Evolutionary conservation across 2,113 vertebrate genomes (phyloP).

Genomic region (Microtus richardsoni): DNA sequence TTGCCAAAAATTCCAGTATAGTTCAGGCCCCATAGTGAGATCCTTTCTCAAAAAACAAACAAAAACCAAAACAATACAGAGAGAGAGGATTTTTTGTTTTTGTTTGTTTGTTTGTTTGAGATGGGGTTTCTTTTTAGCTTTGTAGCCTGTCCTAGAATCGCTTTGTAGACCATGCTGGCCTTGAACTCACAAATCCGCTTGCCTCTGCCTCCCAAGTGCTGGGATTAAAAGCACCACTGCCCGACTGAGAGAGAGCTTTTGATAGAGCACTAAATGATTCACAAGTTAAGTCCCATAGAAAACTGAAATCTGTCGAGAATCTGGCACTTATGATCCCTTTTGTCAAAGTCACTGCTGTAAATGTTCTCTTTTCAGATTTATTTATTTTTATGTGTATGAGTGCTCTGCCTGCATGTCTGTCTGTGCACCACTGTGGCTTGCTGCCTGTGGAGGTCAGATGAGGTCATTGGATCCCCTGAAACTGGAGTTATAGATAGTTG

Average conservation of each 20-base stretch:
- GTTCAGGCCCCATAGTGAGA: neutral
- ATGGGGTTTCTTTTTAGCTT: no score
- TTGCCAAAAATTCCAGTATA: neutral
- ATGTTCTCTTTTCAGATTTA: neutral
- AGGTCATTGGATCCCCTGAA: neutral
- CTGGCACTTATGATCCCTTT: neutral
- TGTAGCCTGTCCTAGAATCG: no score
- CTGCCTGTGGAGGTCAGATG: neutral
- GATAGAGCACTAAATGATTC: neutral
- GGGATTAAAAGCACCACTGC: no score
- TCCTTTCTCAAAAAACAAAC: neutral
- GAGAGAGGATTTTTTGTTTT: no score
- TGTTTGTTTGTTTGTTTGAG: no score
- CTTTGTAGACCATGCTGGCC: no score
- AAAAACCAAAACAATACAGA: neutral
- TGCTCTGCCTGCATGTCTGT: neutral
- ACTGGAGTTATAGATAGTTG: neutral
- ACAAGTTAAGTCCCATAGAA: slow-evolving; percentile 14
- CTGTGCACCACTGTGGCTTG: neutral
- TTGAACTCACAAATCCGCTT: no score
- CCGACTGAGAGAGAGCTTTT: neutral
- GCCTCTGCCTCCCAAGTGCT: no score
- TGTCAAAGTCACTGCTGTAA: neutral
- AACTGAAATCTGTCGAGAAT: neutral
- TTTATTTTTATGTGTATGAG: neutral